Evolutionary conservation across 2,797 vertebrate genomes (phyloP).

Genomic region (Pampus argenteus): DNA sequence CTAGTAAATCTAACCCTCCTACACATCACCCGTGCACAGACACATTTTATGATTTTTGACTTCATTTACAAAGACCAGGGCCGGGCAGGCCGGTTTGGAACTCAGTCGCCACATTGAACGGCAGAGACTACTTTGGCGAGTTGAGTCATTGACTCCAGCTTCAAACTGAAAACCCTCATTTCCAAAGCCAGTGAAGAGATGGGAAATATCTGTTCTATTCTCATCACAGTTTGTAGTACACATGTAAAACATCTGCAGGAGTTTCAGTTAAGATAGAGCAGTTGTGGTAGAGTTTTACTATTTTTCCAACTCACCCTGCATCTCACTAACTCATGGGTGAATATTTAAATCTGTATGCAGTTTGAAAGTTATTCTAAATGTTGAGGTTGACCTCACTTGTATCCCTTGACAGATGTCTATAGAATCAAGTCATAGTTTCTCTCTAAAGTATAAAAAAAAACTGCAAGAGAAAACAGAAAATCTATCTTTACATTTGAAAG

Average conservation of each 20-base stretch:
- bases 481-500: neutral
- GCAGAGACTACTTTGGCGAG: slow-evolving; percentile 38
- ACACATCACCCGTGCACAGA: slow-evolving; percentile 77
- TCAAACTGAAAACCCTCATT: slow-evolving; percentile 15
- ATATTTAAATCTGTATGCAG: slow-evolving; percentile 12
- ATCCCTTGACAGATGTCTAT: neutral
- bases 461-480: neutral
- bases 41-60: slow-evolving; percentile 75
- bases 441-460: slow-evolving; percentile 7
- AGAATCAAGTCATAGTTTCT: neutral
- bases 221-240: slow-evolving; percentile 45
- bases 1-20: slow-evolving; percentile 81
- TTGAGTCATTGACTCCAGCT: slow-evolving; percentile 52
- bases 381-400: neutral
- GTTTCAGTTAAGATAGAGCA: slow-evolving; percentile 28
- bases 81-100: slow-evolving; percentile 62
- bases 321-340: slow-evolving; percentile 12
- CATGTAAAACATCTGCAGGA: slow-evolving; percentile 59
- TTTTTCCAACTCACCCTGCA: slow-evolving; percentile 7
- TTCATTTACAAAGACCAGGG: slow-evolving; percentile 66
- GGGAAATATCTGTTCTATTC: slow-evolving; percentile 42
- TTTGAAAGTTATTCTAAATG: slow-evolving; percentile 16
- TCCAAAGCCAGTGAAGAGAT: slow-evolving; percentile 16
- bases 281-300: slow-evolving; percentile 22
- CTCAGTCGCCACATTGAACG: slow-evolving; percentile 42